Conservation (phyloP, 2,113 vertebrate species). For the Rhinichthys klamathensis region DNA sequence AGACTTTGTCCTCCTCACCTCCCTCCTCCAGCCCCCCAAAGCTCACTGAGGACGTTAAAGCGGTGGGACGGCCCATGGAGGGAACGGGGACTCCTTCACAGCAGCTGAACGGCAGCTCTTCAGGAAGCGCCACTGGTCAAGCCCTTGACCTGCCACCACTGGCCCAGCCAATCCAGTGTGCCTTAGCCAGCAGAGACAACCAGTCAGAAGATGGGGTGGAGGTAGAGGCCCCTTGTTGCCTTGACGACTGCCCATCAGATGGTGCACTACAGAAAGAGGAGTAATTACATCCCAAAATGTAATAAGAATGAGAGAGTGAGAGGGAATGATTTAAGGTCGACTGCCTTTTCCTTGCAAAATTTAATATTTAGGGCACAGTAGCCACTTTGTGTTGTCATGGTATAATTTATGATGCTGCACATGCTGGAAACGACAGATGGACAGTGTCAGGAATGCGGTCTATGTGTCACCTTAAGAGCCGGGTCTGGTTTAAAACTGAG, state of each 20-base stretch:
- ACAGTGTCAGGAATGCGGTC: slow-evolving; percentile 53
- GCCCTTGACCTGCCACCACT: slow-evolving; percentile 78
- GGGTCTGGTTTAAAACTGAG: slow-evolving; percentile 57
- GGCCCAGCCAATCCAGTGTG: slow-evolving; percentile 85
- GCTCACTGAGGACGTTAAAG: slow-evolving; percentile 72
- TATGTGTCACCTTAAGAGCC: slow-evolving; percentile 49
- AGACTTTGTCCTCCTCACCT: slow-evolving; percentile 69
- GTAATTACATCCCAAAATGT: slow-evolving; percentile 69
- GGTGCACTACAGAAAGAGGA: slow-evolving; percentile 85
- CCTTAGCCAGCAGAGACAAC: slow-evolving; percentile 89
- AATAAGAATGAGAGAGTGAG: slow-evolving; percentile 57
- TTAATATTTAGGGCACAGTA: slow-evolving; percentile 61
- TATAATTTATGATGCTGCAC: slow-evolving; percentile 58
- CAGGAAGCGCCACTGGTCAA: slow-evolving; percentile 75
- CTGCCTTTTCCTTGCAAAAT: slow-evolving; percentile 76
- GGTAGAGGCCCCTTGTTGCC: slow-evolving; percentile 80
- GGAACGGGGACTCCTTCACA: slow-evolving; percentile 70
- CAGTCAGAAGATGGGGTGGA: slow-evolving; percentile 81
- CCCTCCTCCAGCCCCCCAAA: slow-evolving; percentile 80
- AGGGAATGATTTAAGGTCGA: slow-evolving; percentile 76
- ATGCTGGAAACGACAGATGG: slow-evolving; percentile 58
- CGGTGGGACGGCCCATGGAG: slow-evolving; percentile 49
- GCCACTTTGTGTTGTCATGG: slow-evolving; percentile 61
- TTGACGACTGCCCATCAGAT: slow-evolving; percentile 84
- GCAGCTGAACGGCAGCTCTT: slow-evolving; percentile 85